Percentiles rank a stretch among this genome's conserved stretches.
These are phyloP conservation scores for Fulmarus glacialis DNA, from an alignment of 2,113 vertebrate species.

Conservation along the genomic window DNA sequence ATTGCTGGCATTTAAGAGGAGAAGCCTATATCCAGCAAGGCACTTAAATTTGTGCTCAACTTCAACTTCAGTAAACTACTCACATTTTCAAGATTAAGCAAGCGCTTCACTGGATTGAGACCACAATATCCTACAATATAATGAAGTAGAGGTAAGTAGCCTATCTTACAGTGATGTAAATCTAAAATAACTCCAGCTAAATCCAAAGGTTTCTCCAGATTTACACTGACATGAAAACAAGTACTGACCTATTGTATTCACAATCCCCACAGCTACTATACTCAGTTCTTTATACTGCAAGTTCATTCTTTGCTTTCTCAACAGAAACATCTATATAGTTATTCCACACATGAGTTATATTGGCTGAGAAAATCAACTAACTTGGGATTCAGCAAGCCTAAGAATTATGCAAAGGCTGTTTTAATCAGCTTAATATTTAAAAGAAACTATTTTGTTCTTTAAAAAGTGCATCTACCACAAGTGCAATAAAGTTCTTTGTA, in stretches of 20 bases:
- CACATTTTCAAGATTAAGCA: neutral
- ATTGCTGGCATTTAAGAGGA: neutral
- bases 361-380: conserved; percentile 33
- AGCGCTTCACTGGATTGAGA: neutral
- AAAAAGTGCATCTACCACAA: neutral
- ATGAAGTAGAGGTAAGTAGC: neutral
- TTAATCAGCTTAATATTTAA: conserved; percentile 58
- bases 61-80: neutral
- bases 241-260: neutral
- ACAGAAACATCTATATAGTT: conserved; percentile 25
- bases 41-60: neutral
- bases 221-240: neutral
- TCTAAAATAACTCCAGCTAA: neutral
- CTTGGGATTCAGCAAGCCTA: conserved; percentile 12
- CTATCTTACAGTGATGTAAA: neutral
- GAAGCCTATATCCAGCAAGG: neutral
- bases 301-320: neutral
- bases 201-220: neutral
- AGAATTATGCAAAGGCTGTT: conserved; percentile 45
- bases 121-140: neutral
- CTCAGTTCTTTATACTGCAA: neutral
- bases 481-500: neutral
- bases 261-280: neutral
- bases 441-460: neutral
- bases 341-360: neutral